These are phyloP conservation scores for Oxytorus armatus DNA, from an alignment of 2,888 invertebrate species.

Conservation along the genomic window DNA sequence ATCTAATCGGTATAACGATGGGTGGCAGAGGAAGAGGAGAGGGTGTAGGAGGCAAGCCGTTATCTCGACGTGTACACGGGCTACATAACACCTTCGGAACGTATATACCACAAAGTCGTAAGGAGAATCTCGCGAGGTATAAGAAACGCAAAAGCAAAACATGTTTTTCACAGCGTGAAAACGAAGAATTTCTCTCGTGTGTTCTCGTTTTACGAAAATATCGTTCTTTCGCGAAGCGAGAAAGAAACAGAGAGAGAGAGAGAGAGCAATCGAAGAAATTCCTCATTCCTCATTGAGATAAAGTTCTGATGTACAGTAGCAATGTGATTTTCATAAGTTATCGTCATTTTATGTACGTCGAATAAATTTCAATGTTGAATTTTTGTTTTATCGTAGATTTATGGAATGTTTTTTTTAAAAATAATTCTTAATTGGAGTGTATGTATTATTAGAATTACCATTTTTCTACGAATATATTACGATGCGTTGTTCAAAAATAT, in stretches of 20 bases:
- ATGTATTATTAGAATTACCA: too few species aligned
- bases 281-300: neutral
- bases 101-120: slow-evolving; percentile 17
- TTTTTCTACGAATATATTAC: too few species aligned
- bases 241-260: too few species aligned
- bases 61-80: slow-evolving; percentile 63
- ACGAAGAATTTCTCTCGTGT: neutral
- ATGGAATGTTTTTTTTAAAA: too few species aligned
- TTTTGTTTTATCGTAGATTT: too few species aligned
- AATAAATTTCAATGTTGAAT: too few species aligned
- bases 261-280: neutral
- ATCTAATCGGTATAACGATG: slow-evolving; percentile 68
- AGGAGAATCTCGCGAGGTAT: slow-evolving; percentile 39
- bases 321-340: neutral
- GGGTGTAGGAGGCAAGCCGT: slow-evolving; percentile 27
- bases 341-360: neutral
- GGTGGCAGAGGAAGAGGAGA: slow-evolving; percentile 34
- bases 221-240: neutral
- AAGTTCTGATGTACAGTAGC: neutral
- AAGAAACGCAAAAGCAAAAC: slow-evolving; percentile 44
- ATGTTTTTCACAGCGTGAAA: neutral
- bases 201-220: neutral
- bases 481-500: too few species aligned
- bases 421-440: too few species aligned
- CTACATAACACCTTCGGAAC: slow-evolving; percentile 64